Percentiles rank a stretch among this genome's conserved stretches.
Evolutionary conservation across 2,797 vertebrate species (phyloP).

Genomic region (Hydrophis major): DNA sequence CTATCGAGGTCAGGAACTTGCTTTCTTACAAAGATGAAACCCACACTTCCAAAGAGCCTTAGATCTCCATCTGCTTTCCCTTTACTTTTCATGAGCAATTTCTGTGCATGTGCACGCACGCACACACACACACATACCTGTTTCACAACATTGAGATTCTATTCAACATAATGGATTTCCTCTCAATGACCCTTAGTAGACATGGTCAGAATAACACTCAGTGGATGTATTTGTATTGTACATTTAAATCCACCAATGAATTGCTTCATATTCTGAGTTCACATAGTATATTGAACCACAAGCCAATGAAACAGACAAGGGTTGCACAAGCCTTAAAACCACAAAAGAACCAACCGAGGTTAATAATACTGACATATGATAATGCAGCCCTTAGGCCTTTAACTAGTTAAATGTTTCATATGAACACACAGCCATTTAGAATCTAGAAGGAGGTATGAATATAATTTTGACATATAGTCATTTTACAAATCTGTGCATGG

Average conservation of each 20-base stretch:
- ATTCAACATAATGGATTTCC: background rate
- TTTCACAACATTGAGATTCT: background rate
- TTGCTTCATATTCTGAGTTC: background rate
- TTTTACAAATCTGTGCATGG: background rate
- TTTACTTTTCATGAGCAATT: too few species aligned
- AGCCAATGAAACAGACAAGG: background rate
- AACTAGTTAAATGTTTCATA: background rate
- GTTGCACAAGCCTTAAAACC: background rate
- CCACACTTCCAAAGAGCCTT: background rate
- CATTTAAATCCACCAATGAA: background rate
- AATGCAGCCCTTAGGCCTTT: background rate
- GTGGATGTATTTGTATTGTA: background rate
- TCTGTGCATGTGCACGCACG: rapidly evolving
- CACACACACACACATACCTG: background rate
- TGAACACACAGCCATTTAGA: background rate
- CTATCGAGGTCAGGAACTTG: background rate
- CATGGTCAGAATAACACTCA: background rate
- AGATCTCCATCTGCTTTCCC: background rate
- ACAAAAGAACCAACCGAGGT: background rate
- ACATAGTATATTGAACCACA: background rate
- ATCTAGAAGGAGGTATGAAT: background rate
- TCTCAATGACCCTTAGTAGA: background rate
- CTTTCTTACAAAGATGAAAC: background rate
- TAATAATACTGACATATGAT: background rate
- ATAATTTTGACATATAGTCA: background rate